Evolutionary conservation across 1,140 invertebrate genomes (phyloP).

Genomic region (Chionoecetes opilio): DNA sequence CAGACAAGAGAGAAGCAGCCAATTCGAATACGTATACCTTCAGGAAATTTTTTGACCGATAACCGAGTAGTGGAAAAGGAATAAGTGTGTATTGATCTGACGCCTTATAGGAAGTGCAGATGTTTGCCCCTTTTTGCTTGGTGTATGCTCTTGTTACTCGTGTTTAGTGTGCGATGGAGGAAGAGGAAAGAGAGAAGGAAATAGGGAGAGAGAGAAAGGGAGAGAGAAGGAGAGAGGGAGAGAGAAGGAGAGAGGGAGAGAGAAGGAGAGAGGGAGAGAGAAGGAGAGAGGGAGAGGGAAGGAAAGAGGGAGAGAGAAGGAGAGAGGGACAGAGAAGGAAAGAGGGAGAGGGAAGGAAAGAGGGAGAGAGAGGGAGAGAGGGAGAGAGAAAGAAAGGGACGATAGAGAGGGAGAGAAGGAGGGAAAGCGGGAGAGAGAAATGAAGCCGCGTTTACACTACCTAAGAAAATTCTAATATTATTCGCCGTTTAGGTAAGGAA

Average conservation of each 20-base stretch:
- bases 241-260: not conserved
- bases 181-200: too few relatives aligned
- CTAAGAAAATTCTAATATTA: not conserved
- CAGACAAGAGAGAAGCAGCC: not conserved
- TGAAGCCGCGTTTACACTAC: not conserved
- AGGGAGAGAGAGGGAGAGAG: too few relatives aligned
- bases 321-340: too few relatives aligned
- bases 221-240: not conserved
- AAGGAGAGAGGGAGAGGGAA: not conserved
- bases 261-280: not conserved
- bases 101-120: not conserved
- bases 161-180: not conserved
- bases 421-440: not conserved
- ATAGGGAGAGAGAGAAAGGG: too few relatives aligned
- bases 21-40: slow-evolving; percentile 9
- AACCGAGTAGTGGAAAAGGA: not conserved
- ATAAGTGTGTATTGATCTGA: not conserved
- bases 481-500: not conserved
- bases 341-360: too few relatives aligned
- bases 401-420: not conserved
- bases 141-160: not conserved
- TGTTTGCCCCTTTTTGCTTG: not conserved
- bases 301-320: too few relatives aligned
- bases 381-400: not conserved
- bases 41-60: not conserved